Base-by-base conservation (phyloP, 2,888 invertebrate species). In the Coelogynopora nodosa region DNA sequence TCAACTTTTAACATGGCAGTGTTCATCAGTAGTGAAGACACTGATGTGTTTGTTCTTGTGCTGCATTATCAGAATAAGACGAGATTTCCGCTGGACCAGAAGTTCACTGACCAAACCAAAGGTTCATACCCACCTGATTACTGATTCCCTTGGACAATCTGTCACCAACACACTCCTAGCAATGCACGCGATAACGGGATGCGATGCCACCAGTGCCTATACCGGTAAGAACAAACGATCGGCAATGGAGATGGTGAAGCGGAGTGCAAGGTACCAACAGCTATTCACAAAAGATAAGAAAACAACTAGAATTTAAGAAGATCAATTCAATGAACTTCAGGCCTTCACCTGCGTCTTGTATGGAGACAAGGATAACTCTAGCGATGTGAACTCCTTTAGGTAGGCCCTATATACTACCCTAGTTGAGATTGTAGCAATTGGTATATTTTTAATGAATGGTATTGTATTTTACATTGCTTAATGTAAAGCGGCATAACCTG, bases 141-240 rank as follows among this genome's bases (percentile, higher is more conserved):
- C 74, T 74, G 74, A 74, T 74, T 26, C 74, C 74, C 74, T 74
- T 74, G 27, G 74, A 74, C 74, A 10, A 74, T 74, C 74, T 74
- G 74, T 74, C 74, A 23, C 74, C 23, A 74, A 23, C 74, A 18
- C 49, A 5, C 49, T 49, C 18, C 49, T 18, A 49, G 49, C 49
- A 49, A 49, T 49, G 49, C 49, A 49, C 18, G 49, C 49, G 49
- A 49, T 49, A 49, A 49, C 49, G 18, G 49, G 5, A 49, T 49
- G 49, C 49, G 49, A n/a, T n/a, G n/a, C n/a, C n/a, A n/a, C n/a
- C n/a, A n/a, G n/a, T n/a, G n/a, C n/a, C n/a, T n/a, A n/a, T n/a
- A n/a, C n/a, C n/a, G n/a, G n/a, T n/a, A n/a, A n/a, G n/a, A n/a
- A n/a, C n/a, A n/a, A n/a, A n/a, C n/a, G n/a, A 49, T 49, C 10